phyloP scores from a whole-genome alignment of 2,888 invertebrate species.

The Sesia bembeciformis region DNA sequence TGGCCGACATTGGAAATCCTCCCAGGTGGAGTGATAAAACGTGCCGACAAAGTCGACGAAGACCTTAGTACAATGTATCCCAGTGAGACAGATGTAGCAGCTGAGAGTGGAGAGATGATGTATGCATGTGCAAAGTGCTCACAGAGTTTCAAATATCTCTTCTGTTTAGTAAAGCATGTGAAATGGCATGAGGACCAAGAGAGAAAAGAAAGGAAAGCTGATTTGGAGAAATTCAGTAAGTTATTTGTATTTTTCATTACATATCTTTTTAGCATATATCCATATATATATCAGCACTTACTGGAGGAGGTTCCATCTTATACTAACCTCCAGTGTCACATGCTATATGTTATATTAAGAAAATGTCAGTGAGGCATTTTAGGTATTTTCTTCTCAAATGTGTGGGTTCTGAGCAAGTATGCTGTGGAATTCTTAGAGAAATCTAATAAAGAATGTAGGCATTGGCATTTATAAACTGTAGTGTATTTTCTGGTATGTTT shows the following conservation, averaged over 20 bases:
- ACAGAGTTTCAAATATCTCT: conserved; percentile 44
- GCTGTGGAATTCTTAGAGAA: no score
- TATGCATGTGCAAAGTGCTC: conserved; percentile 61
- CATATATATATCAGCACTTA: no score
- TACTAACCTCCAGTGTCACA: no score
- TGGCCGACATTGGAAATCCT: conserved; percentile 63
- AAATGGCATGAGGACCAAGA: conserved; percentile 47
- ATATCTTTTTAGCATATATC: neutral
- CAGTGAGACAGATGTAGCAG: conserved; percentile 7
- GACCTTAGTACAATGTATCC: conserved; percentile 6
- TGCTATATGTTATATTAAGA: no score
- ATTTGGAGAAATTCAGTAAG: conserved; percentile 25
- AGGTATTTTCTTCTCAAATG: no score
- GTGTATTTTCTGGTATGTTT: no score
- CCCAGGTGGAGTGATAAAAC: conserved; percentile 58
- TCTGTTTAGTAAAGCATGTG: conserved; percentile 52
- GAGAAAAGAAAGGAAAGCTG: conserved; percentile 14
- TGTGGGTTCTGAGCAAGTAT: no score
- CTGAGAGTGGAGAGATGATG: conserved; percentile 31
- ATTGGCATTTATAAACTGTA: no score
- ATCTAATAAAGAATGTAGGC: no score
- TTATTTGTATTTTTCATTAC: conserved; percentile 6
- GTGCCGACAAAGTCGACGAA: conserved; percentile 29
- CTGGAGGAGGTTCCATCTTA: no score
- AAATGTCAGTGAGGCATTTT: no score